phyloP scores from a whole-genome alignment of 2,113 vertebrate genomes.

The Psettodes erumei region DNA sequence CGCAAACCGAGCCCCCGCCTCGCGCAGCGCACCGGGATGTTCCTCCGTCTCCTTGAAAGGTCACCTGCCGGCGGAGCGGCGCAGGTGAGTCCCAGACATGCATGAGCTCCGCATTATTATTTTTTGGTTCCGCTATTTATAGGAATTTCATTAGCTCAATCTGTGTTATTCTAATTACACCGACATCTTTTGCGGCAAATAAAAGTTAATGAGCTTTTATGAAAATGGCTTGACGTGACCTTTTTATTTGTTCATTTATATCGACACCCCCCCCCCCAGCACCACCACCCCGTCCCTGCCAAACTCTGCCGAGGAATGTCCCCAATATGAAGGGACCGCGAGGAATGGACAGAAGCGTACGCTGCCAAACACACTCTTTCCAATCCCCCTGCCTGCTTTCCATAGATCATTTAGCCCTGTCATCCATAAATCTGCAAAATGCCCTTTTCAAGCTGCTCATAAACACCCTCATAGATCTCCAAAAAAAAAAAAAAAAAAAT shows the following conservation, averaged over 20 bases:
- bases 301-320: slow-evolving; percentile 34
- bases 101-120: slow-evolving; percentile 57
- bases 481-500: too few species aligned
- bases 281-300: slow-evolving; percentile 30
- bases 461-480: slow-evolving; percentile 78
- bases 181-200: slow-evolving; percentile 74
- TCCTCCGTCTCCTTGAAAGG: slow-evolving; percentile 68
- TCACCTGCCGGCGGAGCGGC: slow-evolving; percentile 64
- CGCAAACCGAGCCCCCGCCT: slow-evolving; percentile 7
- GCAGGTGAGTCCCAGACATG: slow-evolving; percentile 49
- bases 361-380: slow-evolving; percentile 45
- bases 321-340: slow-evolving; percentile 2
- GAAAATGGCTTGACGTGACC: slow-evolving; percentile 77
- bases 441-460: slow-evolving; percentile 78
- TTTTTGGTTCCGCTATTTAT: slow-evolving; percentile 69
- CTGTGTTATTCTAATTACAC: slow-evolving; percentile 80
- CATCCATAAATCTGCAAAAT: slow-evolving; percentile 77
- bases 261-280: neutral
- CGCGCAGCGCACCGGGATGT: slow-evolving; percentile 23
- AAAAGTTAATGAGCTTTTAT: slow-evolving; percentile 82
- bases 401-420: slow-evolving; percentile 74
- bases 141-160: slow-evolving; percentile 76
- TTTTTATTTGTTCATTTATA: slow-evolving; percentile 77
- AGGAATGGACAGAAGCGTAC: slow-evolving; percentile 16
- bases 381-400: slow-evolving; percentile 52